Evolutionary conservation across 1,140 invertebrate genomes (phyloP).

Genomic region (Neotoxoptera formosana): DNA sequence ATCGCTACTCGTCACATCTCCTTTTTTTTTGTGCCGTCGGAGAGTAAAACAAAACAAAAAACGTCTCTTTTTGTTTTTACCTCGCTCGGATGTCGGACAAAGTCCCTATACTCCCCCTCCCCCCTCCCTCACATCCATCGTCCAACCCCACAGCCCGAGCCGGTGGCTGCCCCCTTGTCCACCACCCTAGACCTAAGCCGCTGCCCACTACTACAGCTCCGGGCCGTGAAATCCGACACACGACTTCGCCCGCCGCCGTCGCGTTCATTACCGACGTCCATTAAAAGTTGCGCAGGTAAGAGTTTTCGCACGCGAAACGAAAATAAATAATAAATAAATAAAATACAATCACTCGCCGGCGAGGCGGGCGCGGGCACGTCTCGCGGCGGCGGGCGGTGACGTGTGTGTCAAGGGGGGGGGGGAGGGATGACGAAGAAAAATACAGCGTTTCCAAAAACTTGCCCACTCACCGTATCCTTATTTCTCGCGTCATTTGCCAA

Average conservation of each 20-base stretch:
- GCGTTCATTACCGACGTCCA: neutral
- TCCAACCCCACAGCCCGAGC: too few species aligned
- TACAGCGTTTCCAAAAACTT: constrained; percentile 48
- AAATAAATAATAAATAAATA: constrained; percentile 35
- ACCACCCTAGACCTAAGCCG: neutral
- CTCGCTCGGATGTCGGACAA: neutral
- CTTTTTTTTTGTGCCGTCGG: neutral
- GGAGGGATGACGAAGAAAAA: neutral
- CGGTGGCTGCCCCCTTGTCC: neutral
- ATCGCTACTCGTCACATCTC: neutral
- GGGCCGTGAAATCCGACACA: neutral
- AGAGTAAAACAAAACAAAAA: constrained; percentile 2
- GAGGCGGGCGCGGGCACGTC: neutral
- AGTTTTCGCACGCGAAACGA: neutral
- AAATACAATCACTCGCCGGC: neutral
- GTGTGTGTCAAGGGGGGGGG: neutral
- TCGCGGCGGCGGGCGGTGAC: neutral
- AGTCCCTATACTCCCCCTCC: neutral
- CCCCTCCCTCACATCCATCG: too few species aligned
- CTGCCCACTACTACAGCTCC: neutral
- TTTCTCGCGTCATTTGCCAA: constrained; percentile 57
- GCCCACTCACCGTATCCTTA: constrained; percentile 54
- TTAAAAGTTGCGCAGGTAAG: constrained; percentile 24
- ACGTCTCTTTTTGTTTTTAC: neutral
- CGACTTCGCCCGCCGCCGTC: neutral